Percentiles rank a stretch among this genome's conserved stretches.
phyloP scores from a whole-genome alignment of 1,140 invertebrate species.

The Triops longicaudatus region DNA sequence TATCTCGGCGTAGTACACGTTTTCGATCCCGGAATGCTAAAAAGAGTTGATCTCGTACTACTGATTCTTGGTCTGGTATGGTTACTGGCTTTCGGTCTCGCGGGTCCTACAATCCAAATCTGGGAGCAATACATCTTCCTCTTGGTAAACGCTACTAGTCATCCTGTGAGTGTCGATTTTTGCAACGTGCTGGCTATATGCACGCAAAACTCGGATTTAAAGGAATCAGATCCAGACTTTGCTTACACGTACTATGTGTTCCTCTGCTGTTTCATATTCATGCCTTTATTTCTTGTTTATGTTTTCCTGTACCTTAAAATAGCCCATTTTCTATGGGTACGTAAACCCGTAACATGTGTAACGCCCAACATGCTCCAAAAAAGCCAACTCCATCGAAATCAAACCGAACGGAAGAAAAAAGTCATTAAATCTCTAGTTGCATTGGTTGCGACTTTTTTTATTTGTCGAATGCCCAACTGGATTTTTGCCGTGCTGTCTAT shows the following conservation, averaged over 20 bases:
- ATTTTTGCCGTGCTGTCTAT: slow-evolving; percentile 23
- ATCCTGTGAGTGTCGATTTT: slow-evolving; percentile 17
- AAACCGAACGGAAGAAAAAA: slow-evolving; percentile 25
- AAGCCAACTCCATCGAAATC: background rate
- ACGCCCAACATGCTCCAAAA: background rate
- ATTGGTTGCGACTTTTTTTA: slow-evolving; percentile 21
- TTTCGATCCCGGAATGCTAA: background rate
- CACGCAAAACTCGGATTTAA: background rate
- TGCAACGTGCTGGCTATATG: background rate
- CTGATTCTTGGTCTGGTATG: background rate
- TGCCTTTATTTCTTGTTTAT: slow-evolving; percentile 6
- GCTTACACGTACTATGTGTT: slow-evolving; percentile 15
- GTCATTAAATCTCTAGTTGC: slow-evolving; percentile 21
- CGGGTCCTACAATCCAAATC: slow-evolving; percentile 16
- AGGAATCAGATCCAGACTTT: slow-evolving; percentile 15
- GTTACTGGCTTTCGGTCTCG: slow-evolving; percentile 17
- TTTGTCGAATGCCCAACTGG: slow-evolving; percentile 28
- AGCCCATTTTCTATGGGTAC: slow-evolving; percentile 27
- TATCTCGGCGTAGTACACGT: slow-evolving; percentile 27
- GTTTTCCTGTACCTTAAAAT: slow-evolving; percentile 25
- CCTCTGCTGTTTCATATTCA: slow-evolving; percentile 23
- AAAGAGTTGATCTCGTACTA: background rate
- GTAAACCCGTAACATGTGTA: slow-evolving; percentile 24
- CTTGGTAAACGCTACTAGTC: background rate
- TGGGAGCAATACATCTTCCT: slow-evolving; percentile 19